A percentile compares a stretch with the other conserved stretches of the same genome.
These are phyloP conservation scores for Microtus montanus DNA, from an alignment of 2,113 vertebrate genomes.

Conservation along the genomic window DNA sequence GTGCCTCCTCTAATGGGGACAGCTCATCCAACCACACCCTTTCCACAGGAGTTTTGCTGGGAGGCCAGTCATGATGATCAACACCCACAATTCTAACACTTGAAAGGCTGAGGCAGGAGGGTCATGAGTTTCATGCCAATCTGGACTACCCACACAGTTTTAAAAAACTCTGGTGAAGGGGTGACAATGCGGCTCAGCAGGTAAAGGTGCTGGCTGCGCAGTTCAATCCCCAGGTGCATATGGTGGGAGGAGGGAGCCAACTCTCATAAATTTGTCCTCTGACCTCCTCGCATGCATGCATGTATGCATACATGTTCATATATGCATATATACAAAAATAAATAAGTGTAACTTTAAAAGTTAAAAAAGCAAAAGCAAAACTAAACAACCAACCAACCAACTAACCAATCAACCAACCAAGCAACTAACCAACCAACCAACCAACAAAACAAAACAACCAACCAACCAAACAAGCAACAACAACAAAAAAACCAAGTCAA, in stretches of 20 bases:
- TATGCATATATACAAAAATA: too few relatives aligned
- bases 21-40: neutral
- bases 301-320: too few relatives aligned
- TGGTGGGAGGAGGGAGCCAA: neutral
- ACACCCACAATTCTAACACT: too few relatives aligned
- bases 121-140: neutral
- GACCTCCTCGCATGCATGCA: neutral
- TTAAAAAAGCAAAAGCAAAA: neutral
- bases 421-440: neutral
- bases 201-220: neutral
- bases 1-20: neutral
- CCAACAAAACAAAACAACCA: neutral
- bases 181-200: neutral
- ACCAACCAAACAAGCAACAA: too few relatives aligned
- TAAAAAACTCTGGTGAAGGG: neutral
- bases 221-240: neutral
- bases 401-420: too few relatives aligned
- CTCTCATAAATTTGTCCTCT: neutral
- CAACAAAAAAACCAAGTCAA: neutral
- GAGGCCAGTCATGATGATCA: neutral
- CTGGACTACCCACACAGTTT: neutral
- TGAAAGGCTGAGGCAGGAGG: neutral
- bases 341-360: neutral
- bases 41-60: neutral
- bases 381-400: neutral